These are phyloP conservation scores for Stercorarius parasiticus DNA, from an alignment of 2,113 vertebrate genomes.

Conservation along the genomic window DNA sequence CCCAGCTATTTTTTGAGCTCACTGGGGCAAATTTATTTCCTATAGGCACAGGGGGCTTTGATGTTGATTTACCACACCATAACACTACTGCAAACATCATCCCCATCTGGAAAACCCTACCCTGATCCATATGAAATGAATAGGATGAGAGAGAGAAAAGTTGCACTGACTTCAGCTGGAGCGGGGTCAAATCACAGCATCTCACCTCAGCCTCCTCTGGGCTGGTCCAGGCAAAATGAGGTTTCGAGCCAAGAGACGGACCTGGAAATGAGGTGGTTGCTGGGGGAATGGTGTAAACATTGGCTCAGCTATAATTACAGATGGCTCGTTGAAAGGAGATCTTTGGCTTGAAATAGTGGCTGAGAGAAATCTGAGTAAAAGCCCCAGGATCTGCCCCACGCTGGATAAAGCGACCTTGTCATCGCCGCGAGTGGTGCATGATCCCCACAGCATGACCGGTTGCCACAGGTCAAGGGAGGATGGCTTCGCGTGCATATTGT, in stretches of 20 bases:
- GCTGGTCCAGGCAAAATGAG: not conserved
- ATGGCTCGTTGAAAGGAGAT: not conserved
- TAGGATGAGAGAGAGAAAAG: not conserved
- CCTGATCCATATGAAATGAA: not conserved
- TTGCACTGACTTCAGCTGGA: not conserved
- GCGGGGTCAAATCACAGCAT: not conserved
- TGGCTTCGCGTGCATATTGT: not conserved
- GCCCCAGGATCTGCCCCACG: not conserved
- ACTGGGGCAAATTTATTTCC: not conserved
- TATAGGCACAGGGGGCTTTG: not conserved
- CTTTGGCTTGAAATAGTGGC: not conserved
- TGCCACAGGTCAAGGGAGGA: not conserved
- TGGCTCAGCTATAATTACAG: not conserved
- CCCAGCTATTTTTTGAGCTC: not conserved
- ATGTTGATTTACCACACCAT: not conserved
- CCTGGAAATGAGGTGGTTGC: not conserved
- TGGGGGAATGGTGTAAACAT: not conserved
- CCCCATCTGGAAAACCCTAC: not conserved
- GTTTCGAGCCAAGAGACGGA: not conserved
- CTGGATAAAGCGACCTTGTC: not conserved
- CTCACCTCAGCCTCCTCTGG: not conserved
- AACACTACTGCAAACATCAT: not conserved
- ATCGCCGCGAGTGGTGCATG: accelerated
- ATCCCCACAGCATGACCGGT: not conserved
- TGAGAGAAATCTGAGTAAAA: not conserved